Conservation (phyloP, 2,113 vertebrate genomes). For the Leuciscus idus region DNA sequence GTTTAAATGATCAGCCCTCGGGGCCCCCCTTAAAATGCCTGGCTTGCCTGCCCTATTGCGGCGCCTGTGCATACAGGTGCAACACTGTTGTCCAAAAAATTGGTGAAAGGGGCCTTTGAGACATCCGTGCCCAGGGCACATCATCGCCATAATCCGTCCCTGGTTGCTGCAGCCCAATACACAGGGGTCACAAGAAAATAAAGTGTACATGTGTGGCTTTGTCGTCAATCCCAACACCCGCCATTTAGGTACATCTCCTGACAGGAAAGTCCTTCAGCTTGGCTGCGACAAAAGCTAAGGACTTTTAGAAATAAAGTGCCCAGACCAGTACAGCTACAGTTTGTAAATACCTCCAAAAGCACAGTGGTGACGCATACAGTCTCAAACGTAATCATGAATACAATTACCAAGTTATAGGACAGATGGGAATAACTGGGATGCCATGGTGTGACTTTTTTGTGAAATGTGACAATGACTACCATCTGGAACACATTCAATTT, state of each 20-base stretch:
- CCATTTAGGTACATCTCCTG: background rate
- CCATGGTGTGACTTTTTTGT: too few relatives aligned
- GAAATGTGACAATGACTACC: background rate
- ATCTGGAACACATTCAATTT: background rate
- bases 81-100: too few relatives aligned
- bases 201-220: background rate
- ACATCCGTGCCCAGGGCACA: too few relatives aligned
- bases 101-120: too few relatives aligned
- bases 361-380: background rate
- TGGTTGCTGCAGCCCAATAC: background rate
- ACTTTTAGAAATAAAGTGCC: background rate
- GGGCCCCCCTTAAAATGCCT: too few relatives aligned
- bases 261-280: background rate
- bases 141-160: too few relatives aligned
- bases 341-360: conserved; percentile 7
- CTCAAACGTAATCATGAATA: too few relatives aligned
- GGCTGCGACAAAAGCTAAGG: background rate
- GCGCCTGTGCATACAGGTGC: too few relatives aligned
- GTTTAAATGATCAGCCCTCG: too few relatives aligned
- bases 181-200: background rate
- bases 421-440: too few relatives aligned
- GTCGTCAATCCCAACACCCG: background rate
- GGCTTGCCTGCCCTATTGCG: too few relatives aligned
- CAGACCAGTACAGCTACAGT: background rate
- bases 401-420: too few relatives aligned